phyloP scores from a whole-genome alignment of 2,888 invertebrate genomes.

The Eristalinus sepulchralis region DNA sequence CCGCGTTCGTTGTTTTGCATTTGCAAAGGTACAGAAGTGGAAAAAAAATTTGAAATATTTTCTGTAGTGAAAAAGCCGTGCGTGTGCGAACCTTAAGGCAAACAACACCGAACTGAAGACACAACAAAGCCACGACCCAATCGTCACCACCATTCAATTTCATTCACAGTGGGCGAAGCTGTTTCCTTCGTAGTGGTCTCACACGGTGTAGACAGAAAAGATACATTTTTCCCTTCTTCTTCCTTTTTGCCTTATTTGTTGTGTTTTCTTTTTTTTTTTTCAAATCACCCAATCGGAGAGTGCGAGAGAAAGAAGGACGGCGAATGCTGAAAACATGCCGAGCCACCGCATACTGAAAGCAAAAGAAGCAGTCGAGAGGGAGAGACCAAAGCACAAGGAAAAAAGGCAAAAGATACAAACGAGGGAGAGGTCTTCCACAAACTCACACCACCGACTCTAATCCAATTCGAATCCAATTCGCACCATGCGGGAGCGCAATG shows the following conservation, averaged over 20 bases:
- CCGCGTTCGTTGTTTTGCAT: constrained; percentile 45
- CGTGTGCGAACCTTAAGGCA: constrained; percentile 80
- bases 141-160: constrained; percentile 71
- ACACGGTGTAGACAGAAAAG: constrained; percentile 64
- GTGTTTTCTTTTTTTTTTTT: neutral
- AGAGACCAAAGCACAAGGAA: constrained; percentile 17
- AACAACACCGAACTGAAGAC: constrained; percentile 81
- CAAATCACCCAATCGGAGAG: neutral
- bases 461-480: constrained; percentile 63
- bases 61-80: constrained; percentile 67
- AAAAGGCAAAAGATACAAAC: constrained; percentile 15
- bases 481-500: constrained; percentile 44
- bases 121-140: constrained; percentile 71
- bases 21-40: neutral
- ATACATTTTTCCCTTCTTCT: constrained; percentile 34
- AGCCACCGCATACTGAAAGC: constrained; percentile 56
- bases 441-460: constrained; percentile 64
- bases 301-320: constrained; percentile 38
- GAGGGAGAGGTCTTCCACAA: constrained; percentile 52
- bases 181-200: constrained; percentile 52
- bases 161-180: constrained; percentile 71
- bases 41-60: constrained; percentile 13
- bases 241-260: neutral
- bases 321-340: constrained; percentile 49
- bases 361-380: constrained; percentile 57